Evolutionary conservation across 2,888 invertebrate genomes (phyloP).

Genomic region (Diplolepis rosae): DNA sequence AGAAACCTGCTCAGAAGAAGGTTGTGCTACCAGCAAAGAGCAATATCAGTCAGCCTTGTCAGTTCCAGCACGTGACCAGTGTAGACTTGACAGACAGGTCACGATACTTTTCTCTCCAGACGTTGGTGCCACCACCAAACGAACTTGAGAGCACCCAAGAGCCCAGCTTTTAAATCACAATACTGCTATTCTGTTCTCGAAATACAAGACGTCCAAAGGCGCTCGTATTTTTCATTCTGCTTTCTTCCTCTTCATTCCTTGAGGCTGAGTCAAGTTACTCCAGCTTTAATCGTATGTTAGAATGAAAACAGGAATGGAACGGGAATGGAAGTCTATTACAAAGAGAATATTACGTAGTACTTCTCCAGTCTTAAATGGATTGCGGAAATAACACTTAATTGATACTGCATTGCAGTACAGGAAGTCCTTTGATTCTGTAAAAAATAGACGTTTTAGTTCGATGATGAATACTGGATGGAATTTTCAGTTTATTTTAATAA

Average conservation of each 20-base stretch:
- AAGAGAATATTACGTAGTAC: background rate
- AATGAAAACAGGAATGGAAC: background rate
- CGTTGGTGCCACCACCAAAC: slow-evolving; percentile 75
- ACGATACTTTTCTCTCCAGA: slow-evolving; percentile 81
- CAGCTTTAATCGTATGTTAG: slow-evolving; percentile 25
- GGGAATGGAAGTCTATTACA: background rate
- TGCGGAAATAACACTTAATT: background rate
- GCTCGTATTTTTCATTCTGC: background rate
- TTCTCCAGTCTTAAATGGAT: background rate
- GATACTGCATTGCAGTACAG: background rate
- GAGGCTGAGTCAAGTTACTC: slow-evolving; percentile 9
- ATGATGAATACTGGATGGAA: background rate
- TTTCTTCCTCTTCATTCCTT: background rate
- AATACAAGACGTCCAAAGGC: background rate
- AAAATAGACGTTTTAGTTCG: background rate
- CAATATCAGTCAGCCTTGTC: slow-evolving; percentile 89
- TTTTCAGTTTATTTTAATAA: no score
- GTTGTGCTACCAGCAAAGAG: slow-evolving; percentile 83
- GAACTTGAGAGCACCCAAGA: slow-evolving; percentile 61
- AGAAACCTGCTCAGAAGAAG: slow-evolving; percentile 76
- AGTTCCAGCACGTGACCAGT: slow-evolving; percentile 88
- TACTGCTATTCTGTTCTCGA: background rate
- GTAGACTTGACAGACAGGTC: slow-evolving; percentile 81
- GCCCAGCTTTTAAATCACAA: slow-evolving; percentile 56
- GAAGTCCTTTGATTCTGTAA: background rate